These are phyloP conservation scores for Cyanocitta stelleri DNA, from an alignment of 2,113 vertebrate species.

Conservation along the genomic window DNA sequence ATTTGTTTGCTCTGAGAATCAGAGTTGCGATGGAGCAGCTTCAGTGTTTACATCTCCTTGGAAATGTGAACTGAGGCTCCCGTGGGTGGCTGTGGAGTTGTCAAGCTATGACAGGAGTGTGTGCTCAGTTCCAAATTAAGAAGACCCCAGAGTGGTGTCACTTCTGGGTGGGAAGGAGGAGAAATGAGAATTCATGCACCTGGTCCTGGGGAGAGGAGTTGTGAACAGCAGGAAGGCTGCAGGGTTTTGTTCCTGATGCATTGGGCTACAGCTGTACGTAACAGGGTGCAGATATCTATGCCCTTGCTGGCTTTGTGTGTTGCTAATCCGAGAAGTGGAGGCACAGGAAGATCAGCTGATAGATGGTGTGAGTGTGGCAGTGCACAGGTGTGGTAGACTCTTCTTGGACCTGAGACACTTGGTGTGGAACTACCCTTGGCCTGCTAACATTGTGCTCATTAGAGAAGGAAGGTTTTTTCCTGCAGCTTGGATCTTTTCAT, in stretches of 20 bases:
- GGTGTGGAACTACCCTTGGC: neutral
- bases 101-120: neutral
- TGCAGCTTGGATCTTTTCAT: neutral
- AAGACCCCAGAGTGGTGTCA: neutral
- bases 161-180: neutral
- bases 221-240: neutral
- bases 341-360: neutral
- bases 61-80: slow-evolving; percentile 18
- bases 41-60: slow-evolving; percentile 43
- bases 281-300: neutral
- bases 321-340: neutral
- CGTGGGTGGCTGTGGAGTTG: neutral
- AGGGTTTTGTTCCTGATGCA: neutral
- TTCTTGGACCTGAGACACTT: neutral
- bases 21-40: neutral
- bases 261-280: neutral
- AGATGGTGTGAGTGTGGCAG: neutral
- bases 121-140: neutral
- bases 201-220: neutral
- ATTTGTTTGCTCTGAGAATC: slow-evolving; percentile 49
- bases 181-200: neutral
- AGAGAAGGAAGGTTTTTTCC: neutral
- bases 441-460: neutral
- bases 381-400: neutral
- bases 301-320: neutral